Conservation (phyloP, 2,113 vertebrate species). For the Anser brachyrhynchus region DNA sequence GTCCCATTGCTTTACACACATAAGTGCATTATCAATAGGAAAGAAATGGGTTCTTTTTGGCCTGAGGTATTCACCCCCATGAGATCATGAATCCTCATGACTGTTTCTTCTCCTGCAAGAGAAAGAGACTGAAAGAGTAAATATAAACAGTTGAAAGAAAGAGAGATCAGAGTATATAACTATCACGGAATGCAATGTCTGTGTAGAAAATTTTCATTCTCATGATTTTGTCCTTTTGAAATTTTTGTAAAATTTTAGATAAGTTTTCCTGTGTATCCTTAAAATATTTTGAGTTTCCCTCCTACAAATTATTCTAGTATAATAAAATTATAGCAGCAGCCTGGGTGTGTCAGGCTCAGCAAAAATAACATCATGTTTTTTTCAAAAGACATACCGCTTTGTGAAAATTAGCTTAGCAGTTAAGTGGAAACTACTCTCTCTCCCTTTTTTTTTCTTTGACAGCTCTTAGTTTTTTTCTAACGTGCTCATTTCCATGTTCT, state of each 20-base stretch:
- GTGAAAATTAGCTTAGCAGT: not conserved
- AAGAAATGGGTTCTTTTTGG: not conserved
- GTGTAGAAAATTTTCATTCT: not conserved
- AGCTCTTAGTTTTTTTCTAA: not conserved
- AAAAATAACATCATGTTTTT: not conserved
- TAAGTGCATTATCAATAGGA: not conserved
- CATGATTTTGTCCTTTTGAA: not conserved
- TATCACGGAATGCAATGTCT: not conserved
- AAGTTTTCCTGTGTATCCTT: not conserved
- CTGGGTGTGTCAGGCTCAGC: not conserved
- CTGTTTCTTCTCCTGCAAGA: not conserved
- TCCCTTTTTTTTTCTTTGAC: not conserved
- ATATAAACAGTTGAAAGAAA: not conserved
- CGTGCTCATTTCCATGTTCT: not conserved
- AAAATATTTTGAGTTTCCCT: not conserved
- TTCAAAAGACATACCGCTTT: not conserved
- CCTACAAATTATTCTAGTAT: not conserved
- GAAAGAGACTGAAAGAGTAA: not conserved
- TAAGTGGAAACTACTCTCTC: not conserved
- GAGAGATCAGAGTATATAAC: not conserved
- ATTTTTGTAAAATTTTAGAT: not conserved
- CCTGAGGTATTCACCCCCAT: not conserved
- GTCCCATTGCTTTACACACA: not conserved
- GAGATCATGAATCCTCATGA: not conserved
- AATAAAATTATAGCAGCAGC: not conserved